These are phyloP conservation scores for Catharus ustulatus DNA, from an alignment of 2,797 vertebrate genomes.

Conservation along the genomic window DNA sequence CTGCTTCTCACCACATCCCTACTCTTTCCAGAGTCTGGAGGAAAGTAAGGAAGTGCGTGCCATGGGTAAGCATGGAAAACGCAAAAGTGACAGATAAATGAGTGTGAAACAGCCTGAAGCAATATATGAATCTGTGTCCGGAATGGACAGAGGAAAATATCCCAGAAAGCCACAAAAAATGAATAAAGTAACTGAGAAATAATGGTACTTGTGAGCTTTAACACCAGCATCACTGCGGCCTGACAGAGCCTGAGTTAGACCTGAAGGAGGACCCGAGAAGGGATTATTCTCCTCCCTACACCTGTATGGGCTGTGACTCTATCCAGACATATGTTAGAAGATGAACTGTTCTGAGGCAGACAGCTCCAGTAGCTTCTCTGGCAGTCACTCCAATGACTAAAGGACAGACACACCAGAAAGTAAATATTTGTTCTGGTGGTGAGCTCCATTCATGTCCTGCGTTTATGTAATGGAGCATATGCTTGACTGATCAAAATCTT, in stretches of 20 bases:
- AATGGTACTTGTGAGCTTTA: neutral
- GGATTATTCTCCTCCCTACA: neutral
- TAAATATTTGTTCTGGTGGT: neutral
- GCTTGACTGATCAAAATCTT: neutral
- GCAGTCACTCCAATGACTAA: neutral
- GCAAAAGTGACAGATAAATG: neutral
- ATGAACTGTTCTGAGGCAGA: neutral
- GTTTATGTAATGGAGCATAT: neutral
- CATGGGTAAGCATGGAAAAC: neutral
- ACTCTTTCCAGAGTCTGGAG: neutral
- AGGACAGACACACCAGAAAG: neutral
- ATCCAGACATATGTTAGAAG: fast-evolving
- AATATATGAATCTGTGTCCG: neutral
- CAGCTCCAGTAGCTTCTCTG: neutral
- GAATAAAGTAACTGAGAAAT: neutral
- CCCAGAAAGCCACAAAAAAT: neutral
- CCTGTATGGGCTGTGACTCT: neutral
- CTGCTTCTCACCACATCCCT: neutral
- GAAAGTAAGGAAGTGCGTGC: neutral
- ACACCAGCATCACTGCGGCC: neutral
- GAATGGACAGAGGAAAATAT: neutral
- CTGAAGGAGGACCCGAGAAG: neutral
- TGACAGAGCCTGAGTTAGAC: neutral
- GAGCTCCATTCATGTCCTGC: neutral
- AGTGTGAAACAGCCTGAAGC: neutral